Evolutionary conservation across 2,113 vertebrate species (phyloP).

Genomic region (Megaceryle maxima): DNA sequence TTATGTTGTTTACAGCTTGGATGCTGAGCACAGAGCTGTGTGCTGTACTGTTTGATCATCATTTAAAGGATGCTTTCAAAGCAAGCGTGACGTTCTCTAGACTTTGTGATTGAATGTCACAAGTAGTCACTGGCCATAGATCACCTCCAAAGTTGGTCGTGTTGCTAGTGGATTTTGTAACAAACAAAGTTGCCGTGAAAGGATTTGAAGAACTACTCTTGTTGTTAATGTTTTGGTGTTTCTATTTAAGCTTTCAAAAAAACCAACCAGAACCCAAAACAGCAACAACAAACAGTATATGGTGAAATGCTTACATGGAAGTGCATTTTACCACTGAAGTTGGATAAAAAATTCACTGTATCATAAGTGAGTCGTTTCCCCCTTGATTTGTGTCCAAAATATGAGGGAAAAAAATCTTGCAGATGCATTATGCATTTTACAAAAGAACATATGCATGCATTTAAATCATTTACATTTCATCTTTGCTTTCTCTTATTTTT

Average conservation of each 20-base stretch:
- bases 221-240: neutral
- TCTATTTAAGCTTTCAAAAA: neutral
- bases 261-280: neutral
- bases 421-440: conserved; percentile 69
- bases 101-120: neutral
- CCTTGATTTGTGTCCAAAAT: conserved; percentile 68
- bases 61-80: neutral
- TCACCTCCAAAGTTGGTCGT: neutral
- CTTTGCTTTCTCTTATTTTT: conserved; percentile 65
- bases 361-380: conserved; percentile 52
- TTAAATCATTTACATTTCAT: conserved; percentile 72
- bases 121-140: neutral
- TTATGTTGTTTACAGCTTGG: neutral
- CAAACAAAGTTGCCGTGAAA: neutral
- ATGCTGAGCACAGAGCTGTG: neutral
- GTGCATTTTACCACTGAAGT: conserved; percentile 8
- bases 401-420: conserved; percentile 44
- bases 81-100: neutral
- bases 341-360: conserved; percentile 60
- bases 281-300: neutral
- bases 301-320: conserved; percentile 1
- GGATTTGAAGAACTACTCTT: neutral
- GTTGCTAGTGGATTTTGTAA: neutral
- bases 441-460: conserved; percentile 63
- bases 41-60: neutral